phyloP scores from a whole-genome alignment of 2,113 vertebrate genomes.

The Willisornis vidua region DNA sequence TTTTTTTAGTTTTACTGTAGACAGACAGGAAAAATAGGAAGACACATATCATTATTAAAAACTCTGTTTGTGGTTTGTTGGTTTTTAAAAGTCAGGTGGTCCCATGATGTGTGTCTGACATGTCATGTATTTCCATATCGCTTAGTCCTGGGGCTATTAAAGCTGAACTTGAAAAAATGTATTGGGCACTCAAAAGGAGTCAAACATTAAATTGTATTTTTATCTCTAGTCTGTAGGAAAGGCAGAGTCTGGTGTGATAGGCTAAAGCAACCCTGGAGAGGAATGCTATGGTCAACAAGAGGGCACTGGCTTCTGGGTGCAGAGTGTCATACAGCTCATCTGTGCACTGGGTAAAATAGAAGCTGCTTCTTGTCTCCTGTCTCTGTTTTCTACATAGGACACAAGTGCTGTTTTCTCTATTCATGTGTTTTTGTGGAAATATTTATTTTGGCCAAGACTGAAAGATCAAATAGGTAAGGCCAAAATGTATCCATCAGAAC shows the following conservation, averaged over 20 bases:
- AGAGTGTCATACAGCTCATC: not conserved
- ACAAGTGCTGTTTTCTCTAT: not conserved
- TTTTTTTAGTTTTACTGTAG: not conserved
- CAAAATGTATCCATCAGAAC: not conserved
- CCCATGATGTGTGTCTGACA: not conserved
- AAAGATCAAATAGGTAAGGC: not conserved
- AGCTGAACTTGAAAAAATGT: not conserved
- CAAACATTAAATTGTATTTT: not conserved
- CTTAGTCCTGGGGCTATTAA: not conserved
- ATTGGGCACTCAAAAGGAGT: not conserved
- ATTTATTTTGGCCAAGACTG: not conserved
- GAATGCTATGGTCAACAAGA: not conserved
- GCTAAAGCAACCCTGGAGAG: not conserved
- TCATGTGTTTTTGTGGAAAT: not conserved
- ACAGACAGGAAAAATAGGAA: not conserved
- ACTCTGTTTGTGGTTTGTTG: not conserved
- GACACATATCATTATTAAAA: not conserved
- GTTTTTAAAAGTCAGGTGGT: not conserved
- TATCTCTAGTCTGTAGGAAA: not conserved
- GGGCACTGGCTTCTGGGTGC: not conserved
- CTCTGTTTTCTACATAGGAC: not conserved
- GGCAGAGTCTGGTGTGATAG: not conserved
- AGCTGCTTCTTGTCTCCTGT: not conserved
- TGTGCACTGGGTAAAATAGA: not conserved
- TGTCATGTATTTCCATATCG: not conserved